Conservation (phyloP, 2,797 vertebrate genomes). For the Poecile montanus region DNA sequence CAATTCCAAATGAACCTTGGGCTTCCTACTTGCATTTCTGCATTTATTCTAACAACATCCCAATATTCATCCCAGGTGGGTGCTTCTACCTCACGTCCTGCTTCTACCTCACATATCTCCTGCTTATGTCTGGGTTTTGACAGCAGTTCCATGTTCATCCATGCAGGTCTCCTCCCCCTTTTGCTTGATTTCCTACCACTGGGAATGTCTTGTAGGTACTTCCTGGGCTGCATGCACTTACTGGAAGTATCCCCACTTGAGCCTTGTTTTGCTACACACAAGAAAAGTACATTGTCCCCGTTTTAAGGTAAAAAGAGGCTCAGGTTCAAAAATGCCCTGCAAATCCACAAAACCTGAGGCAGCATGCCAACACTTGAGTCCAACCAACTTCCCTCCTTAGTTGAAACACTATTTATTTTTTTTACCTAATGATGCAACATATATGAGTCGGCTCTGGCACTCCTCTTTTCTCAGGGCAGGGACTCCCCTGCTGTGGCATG, state of each 20-base stretch:
- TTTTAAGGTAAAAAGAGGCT: not conserved
- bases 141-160: not conserved
- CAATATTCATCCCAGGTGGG: not conserved
- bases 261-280: not conserved
- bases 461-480: not conserved
- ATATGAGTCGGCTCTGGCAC: not conserved
- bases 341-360: not conserved
- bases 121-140: not conserved
- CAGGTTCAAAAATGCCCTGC: not conserved
- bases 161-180: not conserved
- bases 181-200: not conserved
- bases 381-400: not conserved
- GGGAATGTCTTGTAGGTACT: not conserved
- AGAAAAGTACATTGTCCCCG: not conserved
- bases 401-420: not conserved
- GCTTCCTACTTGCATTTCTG: not conserved
- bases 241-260: not conserved
- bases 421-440: not conserved
- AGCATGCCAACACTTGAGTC: not conserved
- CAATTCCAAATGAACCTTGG: not conserved
- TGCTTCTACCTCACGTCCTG: not conserved
- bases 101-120: rapidly evolving
- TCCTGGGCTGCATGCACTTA: not conserved
- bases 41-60: not conserved
- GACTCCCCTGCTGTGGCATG: not conserved